These are phyloP conservation scores for Rhincodon typus DNA, from an alignment of 2,797 vertebrate species.

Conservation along the genomic window DNA sequence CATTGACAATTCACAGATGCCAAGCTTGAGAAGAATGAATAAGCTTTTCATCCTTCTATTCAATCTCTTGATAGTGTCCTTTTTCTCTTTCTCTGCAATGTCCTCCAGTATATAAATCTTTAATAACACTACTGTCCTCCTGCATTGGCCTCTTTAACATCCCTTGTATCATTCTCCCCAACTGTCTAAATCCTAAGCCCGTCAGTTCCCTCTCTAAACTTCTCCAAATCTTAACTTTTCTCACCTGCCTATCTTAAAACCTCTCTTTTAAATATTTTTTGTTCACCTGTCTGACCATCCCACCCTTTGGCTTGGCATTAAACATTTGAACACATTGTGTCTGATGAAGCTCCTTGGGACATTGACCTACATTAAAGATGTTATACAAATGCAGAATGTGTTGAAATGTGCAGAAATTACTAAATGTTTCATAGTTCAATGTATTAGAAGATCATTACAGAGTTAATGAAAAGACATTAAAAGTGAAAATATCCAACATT, in stretches of 20 bases:
- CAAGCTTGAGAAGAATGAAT: not conserved
- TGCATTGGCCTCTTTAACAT: not conserved
- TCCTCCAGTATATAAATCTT: no score
- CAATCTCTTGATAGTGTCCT: no score
- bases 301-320: no score
- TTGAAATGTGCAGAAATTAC: not conserved
- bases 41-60: no score
- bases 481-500: not conserved
- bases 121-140: not conserved
- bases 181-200: not conserved
- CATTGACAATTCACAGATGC: not conserved
- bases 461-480: not conserved
- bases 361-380: not conserved
- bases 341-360: not conserved
- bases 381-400: not conserved
- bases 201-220: not conserved
- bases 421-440: not conserved
- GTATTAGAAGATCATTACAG: not conserved
- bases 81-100: not conserved
- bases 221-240: not conserved
- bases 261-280: not conserved
- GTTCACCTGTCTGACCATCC: not conserved
- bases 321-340: no score
- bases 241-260: not conserved
- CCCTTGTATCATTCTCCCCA: not conserved